These are phyloP conservation scores for Antheraea yamamai DNA, from an alignment of 2,888 invertebrate species.

Conservation along the genomic window DNA sequence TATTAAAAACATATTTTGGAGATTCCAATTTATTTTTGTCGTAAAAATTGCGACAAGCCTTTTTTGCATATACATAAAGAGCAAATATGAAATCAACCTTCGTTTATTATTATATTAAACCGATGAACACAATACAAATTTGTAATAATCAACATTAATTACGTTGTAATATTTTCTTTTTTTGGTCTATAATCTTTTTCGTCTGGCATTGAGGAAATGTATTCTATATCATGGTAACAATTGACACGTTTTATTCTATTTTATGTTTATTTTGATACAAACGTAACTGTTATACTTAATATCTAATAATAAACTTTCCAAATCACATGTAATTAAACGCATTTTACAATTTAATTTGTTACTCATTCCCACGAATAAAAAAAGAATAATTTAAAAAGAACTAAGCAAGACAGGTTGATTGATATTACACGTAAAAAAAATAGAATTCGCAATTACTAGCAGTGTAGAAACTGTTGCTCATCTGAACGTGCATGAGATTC, in stretches of 20 bases:
- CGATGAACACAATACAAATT: too few relatives aligned
- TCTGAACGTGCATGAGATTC: conserved; percentile 47
- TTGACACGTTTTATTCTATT: too few relatives aligned
- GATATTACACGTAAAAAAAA: conserved; percentile 43
- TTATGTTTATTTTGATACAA: too few relatives aligned
- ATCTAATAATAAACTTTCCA: background rate
- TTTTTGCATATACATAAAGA: background rate
- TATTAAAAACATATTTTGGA: conserved; percentile 26
- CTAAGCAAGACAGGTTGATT: conserved; percentile 30
- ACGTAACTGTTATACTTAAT: background rate
- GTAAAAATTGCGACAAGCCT: background rate
- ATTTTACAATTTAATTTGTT: background rate
- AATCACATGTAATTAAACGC: background rate
- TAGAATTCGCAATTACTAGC: conserved; percentile 36
- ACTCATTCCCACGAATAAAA: background rate
- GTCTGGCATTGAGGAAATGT: too few relatives aligned
- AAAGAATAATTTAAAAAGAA: background rate
- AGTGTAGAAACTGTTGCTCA: conserved; percentile 39
- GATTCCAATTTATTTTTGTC: background rate
- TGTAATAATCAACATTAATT: too few relatives aligned
- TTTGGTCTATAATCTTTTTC: too few relatives aligned
- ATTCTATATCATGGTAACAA: too few relatives aligned
- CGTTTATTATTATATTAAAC: background rate
- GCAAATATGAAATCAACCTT: background rate
- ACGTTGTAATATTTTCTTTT: too few relatives aligned